phyloP scores from a whole-genome alignment of 1,140 invertebrate species.

The Dreissena rostriformis region DNA sequence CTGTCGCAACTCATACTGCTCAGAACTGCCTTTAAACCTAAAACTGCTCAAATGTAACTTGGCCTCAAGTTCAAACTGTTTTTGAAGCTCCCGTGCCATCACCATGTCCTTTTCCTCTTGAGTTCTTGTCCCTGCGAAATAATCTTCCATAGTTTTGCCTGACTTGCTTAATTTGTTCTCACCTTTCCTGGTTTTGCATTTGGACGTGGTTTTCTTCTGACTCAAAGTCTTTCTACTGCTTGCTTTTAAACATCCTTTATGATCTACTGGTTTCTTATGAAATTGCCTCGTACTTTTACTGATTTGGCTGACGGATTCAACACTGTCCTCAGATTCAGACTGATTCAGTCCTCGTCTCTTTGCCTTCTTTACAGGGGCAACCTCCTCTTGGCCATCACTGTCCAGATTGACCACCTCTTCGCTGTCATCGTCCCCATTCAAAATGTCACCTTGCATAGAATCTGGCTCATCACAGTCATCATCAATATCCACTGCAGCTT shows the following conservation, averaged over 20 bases:
- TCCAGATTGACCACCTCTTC: background rate
- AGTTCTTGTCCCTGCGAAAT: constrained; percentile 3
- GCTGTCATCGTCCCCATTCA: background rate
- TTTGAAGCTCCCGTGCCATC: constrained; percentile 42
- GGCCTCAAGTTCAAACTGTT: constrained; percentile 47
- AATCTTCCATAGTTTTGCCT: constrained; percentile 31
- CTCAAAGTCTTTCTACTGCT: background rate
- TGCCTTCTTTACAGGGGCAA: constrained; percentile 8
- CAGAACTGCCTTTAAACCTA: constrained; percentile 31
- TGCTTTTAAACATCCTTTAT: background rate
- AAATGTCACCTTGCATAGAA: background rate
- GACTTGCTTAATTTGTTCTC: background rate
- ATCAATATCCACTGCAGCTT: background rate
- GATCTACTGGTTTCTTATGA: background rate
- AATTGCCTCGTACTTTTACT: background rate
- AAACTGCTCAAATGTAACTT: constrained; percentile 36
- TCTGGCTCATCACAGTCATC: background rate
- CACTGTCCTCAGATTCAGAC: background rate
- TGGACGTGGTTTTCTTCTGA: background rate
- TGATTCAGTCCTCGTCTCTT: background rate
- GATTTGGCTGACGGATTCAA: too few species aligned
- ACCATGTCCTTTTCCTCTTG: constrained; percentile 29
- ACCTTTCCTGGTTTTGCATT: background rate
- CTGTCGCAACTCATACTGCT: constrained; percentile 30
- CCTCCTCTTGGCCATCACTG: constrained; percentile 1